phyloP scores from a whole-genome alignment of 2,113 vertebrate genomes.

The Eudyptes chrysolophus region DNA sequence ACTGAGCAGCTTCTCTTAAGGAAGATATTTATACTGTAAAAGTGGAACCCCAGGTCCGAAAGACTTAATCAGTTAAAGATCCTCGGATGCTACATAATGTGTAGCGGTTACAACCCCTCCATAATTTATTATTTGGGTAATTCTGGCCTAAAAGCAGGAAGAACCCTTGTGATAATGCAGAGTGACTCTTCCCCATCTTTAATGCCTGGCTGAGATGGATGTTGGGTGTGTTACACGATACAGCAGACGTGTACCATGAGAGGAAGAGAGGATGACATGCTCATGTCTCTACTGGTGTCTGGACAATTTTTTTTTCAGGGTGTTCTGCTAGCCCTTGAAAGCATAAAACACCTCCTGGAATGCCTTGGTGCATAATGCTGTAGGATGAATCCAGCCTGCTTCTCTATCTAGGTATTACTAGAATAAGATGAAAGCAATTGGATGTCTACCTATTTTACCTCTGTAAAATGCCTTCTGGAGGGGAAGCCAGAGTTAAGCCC shows the following conservation, averaged over 20 bases:
- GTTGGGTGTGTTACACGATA: accelerated
- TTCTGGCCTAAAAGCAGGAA: neutral
- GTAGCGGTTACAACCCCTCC: neutral
- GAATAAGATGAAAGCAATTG: neutral
- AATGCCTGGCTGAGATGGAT: neutral
- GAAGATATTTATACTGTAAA: neutral
- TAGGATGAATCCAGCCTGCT: neutral
- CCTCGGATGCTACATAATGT: neutral
- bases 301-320: neutral
- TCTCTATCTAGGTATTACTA: neutral
- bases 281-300: neutral
- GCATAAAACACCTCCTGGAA: neutral
- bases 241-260: neutral
- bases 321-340: neutral
- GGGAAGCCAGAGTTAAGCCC: neutral
- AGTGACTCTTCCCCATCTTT: neutral
- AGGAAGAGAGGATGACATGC: neutral
- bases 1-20: neutral
- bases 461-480: neutral
- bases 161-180: neutral
- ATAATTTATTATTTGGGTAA: neutral
- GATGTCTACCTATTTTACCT: neutral
- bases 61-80: neutral
- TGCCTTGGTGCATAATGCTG: neutral
- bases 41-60: neutral